Conservation (phyloP, 2,888 invertebrate genomes). For the Cryptophagus acutangulus region DNA sequence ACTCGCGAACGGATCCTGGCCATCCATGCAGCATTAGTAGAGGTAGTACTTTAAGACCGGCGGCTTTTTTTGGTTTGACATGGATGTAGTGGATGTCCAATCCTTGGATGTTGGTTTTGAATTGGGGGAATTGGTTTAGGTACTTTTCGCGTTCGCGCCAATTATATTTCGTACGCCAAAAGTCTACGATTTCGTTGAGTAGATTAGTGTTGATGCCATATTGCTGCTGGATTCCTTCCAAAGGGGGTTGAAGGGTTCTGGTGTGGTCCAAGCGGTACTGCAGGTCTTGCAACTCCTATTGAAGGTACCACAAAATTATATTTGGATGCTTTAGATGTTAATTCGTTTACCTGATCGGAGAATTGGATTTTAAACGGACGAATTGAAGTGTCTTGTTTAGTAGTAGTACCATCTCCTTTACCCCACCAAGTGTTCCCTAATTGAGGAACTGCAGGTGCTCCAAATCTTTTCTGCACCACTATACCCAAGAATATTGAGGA, state of each 20-base stretch:
- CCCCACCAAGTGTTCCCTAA: conserved; percentile 56
- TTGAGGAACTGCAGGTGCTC: conserved; percentile 27
- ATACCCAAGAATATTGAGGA: not conserved
- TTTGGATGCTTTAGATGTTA: not conserved
- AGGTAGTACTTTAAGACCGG: conserved; percentile 52
- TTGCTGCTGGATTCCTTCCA: conserved; percentile 65
- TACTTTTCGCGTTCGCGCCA: conserved; percentile 59
- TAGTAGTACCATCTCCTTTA: conserved; percentile 47
- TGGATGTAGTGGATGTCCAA: conserved; percentile 59
- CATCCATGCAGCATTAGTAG: conserved; percentile 78
- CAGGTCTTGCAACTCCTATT: conserved; percentile 44
- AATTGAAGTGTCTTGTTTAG: conserved; percentile 52
- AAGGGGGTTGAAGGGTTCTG: conserved; percentile 47
- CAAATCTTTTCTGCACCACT: not conserved
- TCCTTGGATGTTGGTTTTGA: conserved; percentile 66
- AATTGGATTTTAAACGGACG: conserved; percentile 57
- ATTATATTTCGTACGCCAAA: conserved; percentile 70
- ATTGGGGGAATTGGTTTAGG: conserved; percentile 65
- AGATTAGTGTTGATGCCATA: conserved; percentile 74
- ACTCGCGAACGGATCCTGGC: conserved; percentile 84
- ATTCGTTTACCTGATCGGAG: conserved; percentile 52
- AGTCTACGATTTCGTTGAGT: conserved; percentile 61
- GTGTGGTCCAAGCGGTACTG: conserved; percentile 53
- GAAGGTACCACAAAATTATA: not conserved
- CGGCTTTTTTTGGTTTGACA: conserved; percentile 51